Evolutionary conservation across 2,797 vertebrate genomes (phyloP).

Genomic region (Lates japonicus): DNA sequence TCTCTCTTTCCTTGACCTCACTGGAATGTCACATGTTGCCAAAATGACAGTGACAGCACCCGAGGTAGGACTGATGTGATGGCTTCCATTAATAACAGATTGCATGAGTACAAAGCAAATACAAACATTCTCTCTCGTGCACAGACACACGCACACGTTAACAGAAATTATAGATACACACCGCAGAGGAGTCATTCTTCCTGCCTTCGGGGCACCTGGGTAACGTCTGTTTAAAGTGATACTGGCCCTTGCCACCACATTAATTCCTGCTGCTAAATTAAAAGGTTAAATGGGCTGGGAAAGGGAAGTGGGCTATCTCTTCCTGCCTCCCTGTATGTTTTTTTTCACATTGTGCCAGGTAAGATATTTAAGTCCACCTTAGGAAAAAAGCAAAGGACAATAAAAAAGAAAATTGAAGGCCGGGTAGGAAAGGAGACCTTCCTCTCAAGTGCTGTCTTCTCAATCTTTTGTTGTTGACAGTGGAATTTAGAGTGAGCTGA

Average conservation of each 20-base stretch:
- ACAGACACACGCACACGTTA: slow-evolving; percentile 19
- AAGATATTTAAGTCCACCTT: slow-evolving; percentile 53
- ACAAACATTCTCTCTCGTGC: neutral
- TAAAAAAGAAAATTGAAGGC: slow-evolving; percentile 23
- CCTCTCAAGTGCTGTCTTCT: slow-evolving; percentile 38
- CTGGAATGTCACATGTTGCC: slow-evolving; percentile 65
- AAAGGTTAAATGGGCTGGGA: slow-evolving; percentile 81
- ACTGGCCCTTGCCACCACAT: slow-evolving; percentile 69
- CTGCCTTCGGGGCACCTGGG: slow-evolving; percentile 67
- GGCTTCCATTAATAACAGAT: slow-evolving; percentile 60
- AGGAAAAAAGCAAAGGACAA: slow-evolving; percentile 30
- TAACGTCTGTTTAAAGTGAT: slow-evolving; percentile 77
- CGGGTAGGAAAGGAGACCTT: slow-evolving; percentile 21
- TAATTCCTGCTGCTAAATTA: slow-evolving; percentile 82
- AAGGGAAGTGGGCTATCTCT: slow-evolving; percentile 60
- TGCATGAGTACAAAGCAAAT: slow-evolving; percentile 48
- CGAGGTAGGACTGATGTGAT: slow-evolving; percentile 55
- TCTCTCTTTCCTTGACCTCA: slow-evolving; percentile 64
- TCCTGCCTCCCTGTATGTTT: slow-evolving; percentile 60
- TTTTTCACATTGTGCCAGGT: slow-evolving; percentile 63
- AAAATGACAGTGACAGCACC: slow-evolving; percentile 68
- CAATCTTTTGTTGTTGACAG: slow-evolving; percentile 57
- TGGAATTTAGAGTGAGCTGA: slow-evolving; percentile 46
- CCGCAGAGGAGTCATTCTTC: slow-evolving; percentile 52
- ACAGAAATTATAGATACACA: slow-evolving; percentile 46